Conservation (phyloP, 2,113 vertebrate genomes). For the Meriones unguiculatus region DNA sequence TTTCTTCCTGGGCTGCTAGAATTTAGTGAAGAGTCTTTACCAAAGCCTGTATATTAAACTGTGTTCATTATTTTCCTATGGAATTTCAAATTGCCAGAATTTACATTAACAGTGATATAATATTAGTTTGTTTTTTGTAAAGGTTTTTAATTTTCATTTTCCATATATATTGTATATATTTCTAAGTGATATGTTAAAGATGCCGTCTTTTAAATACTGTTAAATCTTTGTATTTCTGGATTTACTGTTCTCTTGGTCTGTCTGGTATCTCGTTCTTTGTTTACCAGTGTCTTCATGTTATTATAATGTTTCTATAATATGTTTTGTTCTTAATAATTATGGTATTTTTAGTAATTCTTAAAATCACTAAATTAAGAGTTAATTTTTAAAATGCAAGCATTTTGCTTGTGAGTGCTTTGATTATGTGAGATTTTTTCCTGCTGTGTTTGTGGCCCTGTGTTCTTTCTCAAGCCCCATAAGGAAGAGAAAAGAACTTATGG, state of each 20-base stretch:
- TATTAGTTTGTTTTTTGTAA: neutral
- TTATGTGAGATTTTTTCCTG: neutral
- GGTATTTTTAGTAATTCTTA: neutral
- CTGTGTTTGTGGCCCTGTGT: neutral
- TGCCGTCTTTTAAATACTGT: neutral
- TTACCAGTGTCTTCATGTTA: neutral
- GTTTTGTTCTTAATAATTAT: neutral
- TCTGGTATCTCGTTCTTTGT: neutral
- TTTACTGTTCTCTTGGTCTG: neutral
- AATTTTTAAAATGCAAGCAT: neutral
- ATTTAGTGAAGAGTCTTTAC: neutral
- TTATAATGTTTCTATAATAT: neutral
- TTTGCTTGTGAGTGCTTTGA: neutral
- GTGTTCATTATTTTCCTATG: neutral
- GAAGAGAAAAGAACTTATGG: neutral
- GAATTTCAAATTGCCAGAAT: neutral
- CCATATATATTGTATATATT: neutral
- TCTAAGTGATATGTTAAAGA: neutral
- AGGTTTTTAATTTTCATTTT: neutral
- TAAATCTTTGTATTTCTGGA: neutral
- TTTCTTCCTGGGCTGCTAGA: neutral
- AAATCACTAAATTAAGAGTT: too few species aligned
- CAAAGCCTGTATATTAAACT: neutral
- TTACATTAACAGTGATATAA: neutral
- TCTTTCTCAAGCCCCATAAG: neutral